Base-by-base conservation (phyloP, 2,888 invertebrate species). In the Hydroisotoma schaefferi region DNA sequence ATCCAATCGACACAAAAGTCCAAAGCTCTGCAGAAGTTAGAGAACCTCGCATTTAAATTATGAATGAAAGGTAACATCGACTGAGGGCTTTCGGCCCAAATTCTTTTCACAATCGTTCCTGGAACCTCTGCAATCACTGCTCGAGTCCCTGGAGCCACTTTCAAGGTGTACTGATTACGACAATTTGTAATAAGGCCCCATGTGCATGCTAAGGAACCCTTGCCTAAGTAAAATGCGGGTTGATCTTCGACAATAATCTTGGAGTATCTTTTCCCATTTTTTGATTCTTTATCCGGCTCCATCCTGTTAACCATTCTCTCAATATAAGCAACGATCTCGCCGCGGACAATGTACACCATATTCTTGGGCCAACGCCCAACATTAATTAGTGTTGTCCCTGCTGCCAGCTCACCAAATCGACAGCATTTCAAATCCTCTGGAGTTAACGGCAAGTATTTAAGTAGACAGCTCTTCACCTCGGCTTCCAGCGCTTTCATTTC, bases 1-100 rank as follows among this genome's bases (percentile, higher is more conserved):
- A 18, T 40, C 40, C 40, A 40, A 4, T 40, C 40, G n/a, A 40
- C n/a, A 40, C 49, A 25, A 27, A 4, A 49, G 18, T 49, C 49
- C 5, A 49, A 28, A n/a, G 26, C 12, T 20, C 18, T 27, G 15
- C 25, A 22, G 18, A 27, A 28, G 3, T 49, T 25, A n/a, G 49
- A 49, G 4, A 22, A 49, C 4, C 49, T 3, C 6, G 4, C 29
- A n/a, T 28, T 18, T 8, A 49, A 8, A 5, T 18, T 5, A 10
- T 28, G 26, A 5, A 49, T 12, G 8, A 49, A 18, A 3, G 28
- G 28, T 4, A 49, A 25, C 3, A 25, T 8, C n/a, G 27, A 28
- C 2, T 4, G 18, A 8, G 49, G 49, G 15, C 28, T 10, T 12
- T 27, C 12, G 3, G 26, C 18, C 49, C 49, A 49, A 27, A 18